phyloP scores from a whole-genome alignment of 2,888 invertebrate species.

The Epinotia nisella region DNA sequence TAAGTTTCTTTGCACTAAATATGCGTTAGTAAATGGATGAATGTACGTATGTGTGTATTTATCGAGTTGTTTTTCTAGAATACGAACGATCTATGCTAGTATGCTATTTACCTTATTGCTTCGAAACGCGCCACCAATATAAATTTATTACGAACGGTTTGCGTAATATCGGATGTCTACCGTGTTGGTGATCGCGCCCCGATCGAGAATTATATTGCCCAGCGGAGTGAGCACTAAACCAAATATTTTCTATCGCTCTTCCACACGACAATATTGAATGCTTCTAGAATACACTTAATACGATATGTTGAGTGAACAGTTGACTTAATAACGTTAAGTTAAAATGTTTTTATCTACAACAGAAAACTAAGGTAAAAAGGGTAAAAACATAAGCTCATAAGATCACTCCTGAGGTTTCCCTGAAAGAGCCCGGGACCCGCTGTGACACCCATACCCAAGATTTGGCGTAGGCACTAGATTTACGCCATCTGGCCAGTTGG shows the following conservation, averaged over 20 bases:
- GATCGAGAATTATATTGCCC: constrained; percentile 24
- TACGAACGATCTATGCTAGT: neutral
- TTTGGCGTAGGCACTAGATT: no score
- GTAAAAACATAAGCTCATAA: no score
- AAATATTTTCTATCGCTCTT: constrained; percentile 10
- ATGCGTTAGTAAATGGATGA: no score
- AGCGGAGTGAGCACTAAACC: constrained; percentile 21
- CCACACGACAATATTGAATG: neutral
- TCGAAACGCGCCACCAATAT: constrained; percentile 1
- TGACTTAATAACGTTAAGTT: no score
- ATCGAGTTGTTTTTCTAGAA: neutral
- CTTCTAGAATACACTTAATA: neutral
- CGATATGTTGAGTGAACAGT: neutral
- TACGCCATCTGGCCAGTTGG: no score
- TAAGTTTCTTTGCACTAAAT: no score
- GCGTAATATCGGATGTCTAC: constrained; percentile 11
- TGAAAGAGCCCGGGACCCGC: no score
- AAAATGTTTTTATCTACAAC: no score
- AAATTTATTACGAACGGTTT: constrained; percentile 15
- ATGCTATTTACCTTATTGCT: constrained; percentile 19
- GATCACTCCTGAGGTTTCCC: no score
- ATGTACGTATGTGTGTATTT: no score
- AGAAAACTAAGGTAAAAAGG: no score
- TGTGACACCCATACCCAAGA: no score
- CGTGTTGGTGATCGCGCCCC: constrained; percentile 13